Conservation (phyloP, 2,113 vertebrate genomes). For the Serinus canaria region DNA sequence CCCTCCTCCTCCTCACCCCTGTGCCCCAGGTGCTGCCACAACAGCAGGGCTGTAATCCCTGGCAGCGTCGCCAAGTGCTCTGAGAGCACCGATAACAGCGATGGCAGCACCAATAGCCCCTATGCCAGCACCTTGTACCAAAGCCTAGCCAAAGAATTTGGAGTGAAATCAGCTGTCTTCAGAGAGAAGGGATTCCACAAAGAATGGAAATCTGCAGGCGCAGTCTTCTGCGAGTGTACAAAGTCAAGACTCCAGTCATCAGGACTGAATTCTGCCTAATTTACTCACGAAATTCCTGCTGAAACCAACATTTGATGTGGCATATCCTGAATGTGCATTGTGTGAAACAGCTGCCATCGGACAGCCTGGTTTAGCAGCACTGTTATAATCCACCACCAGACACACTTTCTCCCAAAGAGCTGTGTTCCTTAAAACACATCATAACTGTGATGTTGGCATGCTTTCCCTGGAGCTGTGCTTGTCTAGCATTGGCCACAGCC, state of each 20-base stretch:
- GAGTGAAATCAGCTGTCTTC: not conserved
- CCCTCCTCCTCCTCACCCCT: not conserved
- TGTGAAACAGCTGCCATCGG: not conserved
- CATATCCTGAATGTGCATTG: not conserved
- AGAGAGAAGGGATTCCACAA: not conserved
- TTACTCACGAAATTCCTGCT: not conserved
- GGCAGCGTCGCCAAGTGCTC: accelerated
- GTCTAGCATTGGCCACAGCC: not conserved
- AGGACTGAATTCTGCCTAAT: not conserved
- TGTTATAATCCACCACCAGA: not conserved
- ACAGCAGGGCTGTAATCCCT: accelerated
- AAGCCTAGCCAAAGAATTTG: not conserved
- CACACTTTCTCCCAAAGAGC: not conserved
- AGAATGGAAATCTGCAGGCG: not conserved
- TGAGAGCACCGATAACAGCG: accelerated
- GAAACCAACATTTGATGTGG: not conserved
- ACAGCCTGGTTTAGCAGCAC: not conserved
- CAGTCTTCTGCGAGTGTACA: not conserved
- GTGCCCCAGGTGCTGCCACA: not conserved
- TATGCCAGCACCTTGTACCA: not conserved
- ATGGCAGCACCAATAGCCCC: not conserved
- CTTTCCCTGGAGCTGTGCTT: not conserved
- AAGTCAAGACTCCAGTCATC: accelerated
- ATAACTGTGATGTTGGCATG: not conserved
- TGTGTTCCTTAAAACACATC: not conserved